Percentiles rank a stretch among this genome's conserved stretches.
Conservation (phyloP, 30 jellyfish, hydroid and myxozoan species). For the Hydractinia echinata region DNA sequence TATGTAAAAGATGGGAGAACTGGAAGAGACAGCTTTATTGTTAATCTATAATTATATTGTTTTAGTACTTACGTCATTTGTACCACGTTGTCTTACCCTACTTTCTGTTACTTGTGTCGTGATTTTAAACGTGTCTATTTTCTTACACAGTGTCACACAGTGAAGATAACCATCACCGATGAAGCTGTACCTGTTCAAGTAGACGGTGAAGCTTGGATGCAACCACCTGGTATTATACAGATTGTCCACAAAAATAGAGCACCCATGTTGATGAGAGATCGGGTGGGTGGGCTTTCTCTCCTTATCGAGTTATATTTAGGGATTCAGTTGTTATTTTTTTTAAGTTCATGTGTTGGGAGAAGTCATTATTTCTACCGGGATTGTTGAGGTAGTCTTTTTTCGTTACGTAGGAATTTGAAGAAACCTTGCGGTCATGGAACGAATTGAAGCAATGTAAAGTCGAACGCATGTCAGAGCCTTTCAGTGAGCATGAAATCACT, state of each 20-base stretch:
- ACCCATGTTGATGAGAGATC: conserved; percentile 90
- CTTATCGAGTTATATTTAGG: no score
- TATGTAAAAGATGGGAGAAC: no score
- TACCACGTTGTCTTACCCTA: background rate
- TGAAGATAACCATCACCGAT: conserved; percentile 90
- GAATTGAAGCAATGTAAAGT: conserved; percentile 76
- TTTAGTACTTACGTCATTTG: background rate
- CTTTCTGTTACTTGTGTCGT: background rate
- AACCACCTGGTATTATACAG: conserved; percentile 88
- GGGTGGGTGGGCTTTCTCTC: conserved; percentile 45
- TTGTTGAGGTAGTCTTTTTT: background rate
- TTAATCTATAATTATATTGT: background rate
- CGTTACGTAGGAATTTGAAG: conserved; percentile 84
- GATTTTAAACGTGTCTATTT: background rate
- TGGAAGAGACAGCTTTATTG: no score
- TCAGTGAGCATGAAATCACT: conserved; percentile 58
- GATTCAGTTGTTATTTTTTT: no score
- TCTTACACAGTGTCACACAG: conserved; percentile 74
- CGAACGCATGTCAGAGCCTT: conserved; percentile 58
- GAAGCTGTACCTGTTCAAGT: conserved; percentile 99
- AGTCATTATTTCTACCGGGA: no score
- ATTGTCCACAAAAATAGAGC: conserved; percentile 92
- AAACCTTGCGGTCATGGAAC: conserved; percentile 95
- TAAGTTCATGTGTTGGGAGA: no score
- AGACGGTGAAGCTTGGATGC: conserved; percentile 99